Base-by-base conservation (phyloP, 2,888 invertebrate species). In the Eupithecia abbreviata region DNA sequence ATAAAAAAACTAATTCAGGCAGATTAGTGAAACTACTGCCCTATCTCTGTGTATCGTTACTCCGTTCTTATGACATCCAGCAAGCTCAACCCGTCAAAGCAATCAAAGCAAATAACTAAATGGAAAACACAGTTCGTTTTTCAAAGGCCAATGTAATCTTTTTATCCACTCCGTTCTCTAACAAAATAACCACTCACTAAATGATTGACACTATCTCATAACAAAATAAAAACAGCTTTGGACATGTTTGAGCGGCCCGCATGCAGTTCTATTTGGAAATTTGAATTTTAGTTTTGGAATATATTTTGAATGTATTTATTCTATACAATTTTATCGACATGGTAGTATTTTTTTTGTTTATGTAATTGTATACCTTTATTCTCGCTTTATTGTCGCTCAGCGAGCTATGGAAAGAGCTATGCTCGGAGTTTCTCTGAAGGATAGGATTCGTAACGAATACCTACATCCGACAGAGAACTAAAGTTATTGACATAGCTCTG, bases 141-240 rank as follows among this genome's bases (percentile, higher is more conserved):
- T 43, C 45, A 68, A n/a, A 67, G 41, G 1, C n/a, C 12, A 45
- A 49, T 10, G 30, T 69, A 47, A 68, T 68, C 47, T 30, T 30
- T 69, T 47, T 45, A 68, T 68, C 47, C 3, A 58, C 0, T 30
- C 10, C 18, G 47, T 30, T 49, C 18, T 47, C 47, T 43, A 69
- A 45, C 42, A n/a, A 68, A 45, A 49, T 30, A 41, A 41, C 66
- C 66, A 42, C 42, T 69, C 69, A 2, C 45, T 5, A 69, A 12
- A 69, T 69, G 73, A 73, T 68, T 68, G 73, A 73, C 73, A 68
- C 68, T 73, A 73, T 73, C 73, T 30, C 13, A 18, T 51, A 58
- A 4, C 47, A 58, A 58, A 73, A 43, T 55, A 68, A 68, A 67
- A 68, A 68, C 55, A 68, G 41, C 42, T n/a, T 49, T 10, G 42